These are phyloP conservation scores for Aspidoscelis tigris DNA, from an alignment of 2,113 vertebrate genomes.

Conservation along the genomic window DNA sequence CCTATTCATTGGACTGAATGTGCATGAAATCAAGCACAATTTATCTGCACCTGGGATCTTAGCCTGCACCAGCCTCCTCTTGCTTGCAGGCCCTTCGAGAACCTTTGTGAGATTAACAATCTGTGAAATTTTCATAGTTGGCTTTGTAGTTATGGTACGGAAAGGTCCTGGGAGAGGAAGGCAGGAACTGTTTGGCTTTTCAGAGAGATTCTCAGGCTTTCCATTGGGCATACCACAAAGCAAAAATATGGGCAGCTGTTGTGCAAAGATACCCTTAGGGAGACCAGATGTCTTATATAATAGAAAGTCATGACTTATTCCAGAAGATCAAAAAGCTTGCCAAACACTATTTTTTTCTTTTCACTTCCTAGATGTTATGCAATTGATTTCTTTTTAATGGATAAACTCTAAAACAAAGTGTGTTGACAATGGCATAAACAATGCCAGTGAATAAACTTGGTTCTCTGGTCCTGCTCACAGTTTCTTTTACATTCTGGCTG, in stretches of 20 bases:
- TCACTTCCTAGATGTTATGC: neutral
- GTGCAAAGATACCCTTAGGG: neutral
- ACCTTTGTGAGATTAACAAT: neutral
- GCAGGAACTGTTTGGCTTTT: neutral
- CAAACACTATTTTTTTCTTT: neutral
- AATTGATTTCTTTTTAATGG: neutral
- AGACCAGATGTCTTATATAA: constrained; percentile 3
- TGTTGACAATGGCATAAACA: neutral
- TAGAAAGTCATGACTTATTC: constrained; percentile 6
- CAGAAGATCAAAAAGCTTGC: neutral
- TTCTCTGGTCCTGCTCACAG: neutral
- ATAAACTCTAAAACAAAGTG: neutral
- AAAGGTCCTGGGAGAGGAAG: neutral
- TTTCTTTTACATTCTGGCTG: neutral
- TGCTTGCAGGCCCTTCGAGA: neutral
- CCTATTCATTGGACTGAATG: neutral
- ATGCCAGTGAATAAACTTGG: neutral
- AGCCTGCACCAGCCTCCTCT: neutral
- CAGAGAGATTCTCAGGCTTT: neutral
- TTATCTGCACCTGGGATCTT: neutral
- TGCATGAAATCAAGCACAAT: neutral
- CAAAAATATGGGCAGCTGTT: constrained; percentile 8
- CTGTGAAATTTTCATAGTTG: neutral
- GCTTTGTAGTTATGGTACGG: neutral
- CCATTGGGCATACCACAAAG: neutral